Percentiles rank a stretch among this genome's conserved stretches.
These are phyloP conservation scores for Microctenopoma lineatum DNA, from an alignment of 2,797 vertebrate species.

Conservation along the genomic window DNA sequence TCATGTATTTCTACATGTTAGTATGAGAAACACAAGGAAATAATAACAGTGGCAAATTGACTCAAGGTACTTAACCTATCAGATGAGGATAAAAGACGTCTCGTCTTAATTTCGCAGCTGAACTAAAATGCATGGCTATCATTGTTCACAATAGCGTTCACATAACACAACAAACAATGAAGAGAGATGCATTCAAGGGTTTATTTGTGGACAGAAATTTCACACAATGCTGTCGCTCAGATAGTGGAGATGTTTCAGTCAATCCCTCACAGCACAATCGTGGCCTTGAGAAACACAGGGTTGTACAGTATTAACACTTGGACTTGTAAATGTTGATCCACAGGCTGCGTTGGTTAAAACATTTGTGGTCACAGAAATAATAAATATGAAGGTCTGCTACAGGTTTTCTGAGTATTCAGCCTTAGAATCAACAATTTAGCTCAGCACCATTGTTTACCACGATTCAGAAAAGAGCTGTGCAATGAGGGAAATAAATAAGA, in stretches of 20 bases:
- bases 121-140: slow-evolving; percentile 1
- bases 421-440: slow-evolving; percentile 36
- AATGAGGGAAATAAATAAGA: slow-evolving; percentile 30
- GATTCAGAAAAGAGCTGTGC: slow-evolving; percentile 25
- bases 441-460: slow-evolving; percentile 59
- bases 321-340: slow-evolving; percentile 34
- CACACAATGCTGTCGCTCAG: slow-evolving; percentile 32
- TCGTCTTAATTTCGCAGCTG: slow-evolving; percentile 2
- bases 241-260: slow-evolving; percentile 24
- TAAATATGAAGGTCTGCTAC: slow-evolving; percentile 11
- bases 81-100: slow-evolving; percentile 14
- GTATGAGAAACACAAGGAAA: slow-evolving; percentile 13
- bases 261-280: slow-evolving; percentile 17
- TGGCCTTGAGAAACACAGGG: slow-evolving; percentile 35
- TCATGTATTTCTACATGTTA: background rate
- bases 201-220: slow-evolving; percentile 59
- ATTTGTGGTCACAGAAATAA: slow-evolving; percentile 31
- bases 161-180: slow-evolving; percentile 33
- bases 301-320: slow-evolving; percentile 35
- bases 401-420: slow-evolving; percentile 18
- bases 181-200: slow-evolving; percentile 30
- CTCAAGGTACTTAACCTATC: slow-evolving; percentile 20
- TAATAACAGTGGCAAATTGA: slow-evolving; percentile 22
- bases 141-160: slow-evolving; percentile 22
- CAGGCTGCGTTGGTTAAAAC: slow-evolving; percentile 33